These are phyloP conservation scores for Dasyprocta punctata DNA, from an alignment of 2,113 vertebrate genomes.

Conservation along the genomic window DNA sequence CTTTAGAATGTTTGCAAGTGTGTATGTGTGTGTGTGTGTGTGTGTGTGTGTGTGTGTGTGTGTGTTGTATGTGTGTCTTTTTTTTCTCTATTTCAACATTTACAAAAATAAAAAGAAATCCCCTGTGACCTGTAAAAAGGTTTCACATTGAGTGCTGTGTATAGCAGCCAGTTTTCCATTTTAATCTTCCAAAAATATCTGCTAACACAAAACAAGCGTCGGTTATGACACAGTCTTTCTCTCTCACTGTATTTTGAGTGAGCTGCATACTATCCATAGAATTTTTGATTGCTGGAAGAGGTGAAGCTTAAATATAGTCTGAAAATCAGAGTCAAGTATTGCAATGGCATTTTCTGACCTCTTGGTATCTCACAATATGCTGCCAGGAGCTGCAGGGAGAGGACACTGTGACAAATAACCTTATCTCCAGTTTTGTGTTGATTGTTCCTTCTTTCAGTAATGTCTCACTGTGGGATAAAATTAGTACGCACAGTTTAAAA, in stretches of 20 bases:
- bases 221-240: background rate
- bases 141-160: background rate
- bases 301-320: background rate
- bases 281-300: background rate
- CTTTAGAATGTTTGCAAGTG: background rate
- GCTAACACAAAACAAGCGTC: slow-evolving; percentile 45
- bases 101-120: slow-evolving; percentile 17
- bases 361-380: background rate
- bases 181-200: slow-evolving; percentile 63
- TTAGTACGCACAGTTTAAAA: background rate
- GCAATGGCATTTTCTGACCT: background rate
- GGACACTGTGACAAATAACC: background rate
- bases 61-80: background rate
- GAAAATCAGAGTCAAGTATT: background rate
- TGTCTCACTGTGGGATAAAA: background rate
- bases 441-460: background rate
- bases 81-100: background rate
- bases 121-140: slow-evolving; percentile 10
- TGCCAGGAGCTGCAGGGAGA: background rate
- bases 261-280: background rate
- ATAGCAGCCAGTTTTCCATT: slow-evolving; percentile 48
- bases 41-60: background rate
- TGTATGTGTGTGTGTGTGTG: background rate
- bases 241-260: background rate
- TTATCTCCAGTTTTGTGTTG: fast-evolving